Evolutionary conservation across 2,888 invertebrate genomes (phyloP).

Genomic region (Meiosimyza platycephala): DNA sequence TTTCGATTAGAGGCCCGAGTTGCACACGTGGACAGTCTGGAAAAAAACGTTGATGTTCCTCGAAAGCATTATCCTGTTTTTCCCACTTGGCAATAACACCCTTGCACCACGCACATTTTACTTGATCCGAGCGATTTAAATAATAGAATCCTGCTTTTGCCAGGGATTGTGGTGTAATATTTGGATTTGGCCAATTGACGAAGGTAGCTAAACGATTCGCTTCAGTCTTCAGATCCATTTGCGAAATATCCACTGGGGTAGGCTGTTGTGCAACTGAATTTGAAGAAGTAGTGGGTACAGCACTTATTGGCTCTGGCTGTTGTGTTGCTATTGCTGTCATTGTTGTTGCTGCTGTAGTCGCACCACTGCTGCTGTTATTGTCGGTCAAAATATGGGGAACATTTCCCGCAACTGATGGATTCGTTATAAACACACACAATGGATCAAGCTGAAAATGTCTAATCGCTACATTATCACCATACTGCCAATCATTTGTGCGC

Average conservation of each 20-base stretch:
- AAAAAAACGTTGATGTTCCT: constrained; percentile 84
- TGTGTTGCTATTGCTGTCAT: constrained; percentile 45
- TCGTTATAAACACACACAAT: constrained; percentile 77
- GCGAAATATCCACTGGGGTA: neutral
- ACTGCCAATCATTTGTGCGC: constrained; percentile 80
- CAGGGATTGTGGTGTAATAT: constrained; percentile 76
- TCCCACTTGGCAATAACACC: constrained; percentile 83
- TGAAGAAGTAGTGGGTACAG: neutral
- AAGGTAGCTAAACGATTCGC: constrained; percentile 77
- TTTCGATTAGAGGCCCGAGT: constrained; percentile 66
- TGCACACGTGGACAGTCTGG: constrained; percentile 76
- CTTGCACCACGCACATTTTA: constrained; percentile 86
- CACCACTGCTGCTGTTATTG: neutral
- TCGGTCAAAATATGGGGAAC: constrained; percentile 67
- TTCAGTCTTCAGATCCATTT: constrained; percentile 74
- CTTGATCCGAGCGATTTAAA: constrained; percentile 76
- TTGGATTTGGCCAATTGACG: constrained; percentile 76
- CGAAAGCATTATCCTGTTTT: constrained; percentile 81
- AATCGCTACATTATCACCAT: constrained; percentile 75
- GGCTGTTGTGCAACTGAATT: constrained; percentile 4
- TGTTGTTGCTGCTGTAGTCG: constrained; percentile 54
- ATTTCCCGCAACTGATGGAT: constrained; percentile 77
- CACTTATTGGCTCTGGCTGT: neutral
- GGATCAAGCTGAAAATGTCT: constrained; percentile 76
- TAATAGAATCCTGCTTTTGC: constrained; percentile 90